Percentiles rank a stretch among this genome's conserved stretches.
Conservation (phyloP, 2,797 vertebrate species). For the Aulostomus chinensis region DNA sequence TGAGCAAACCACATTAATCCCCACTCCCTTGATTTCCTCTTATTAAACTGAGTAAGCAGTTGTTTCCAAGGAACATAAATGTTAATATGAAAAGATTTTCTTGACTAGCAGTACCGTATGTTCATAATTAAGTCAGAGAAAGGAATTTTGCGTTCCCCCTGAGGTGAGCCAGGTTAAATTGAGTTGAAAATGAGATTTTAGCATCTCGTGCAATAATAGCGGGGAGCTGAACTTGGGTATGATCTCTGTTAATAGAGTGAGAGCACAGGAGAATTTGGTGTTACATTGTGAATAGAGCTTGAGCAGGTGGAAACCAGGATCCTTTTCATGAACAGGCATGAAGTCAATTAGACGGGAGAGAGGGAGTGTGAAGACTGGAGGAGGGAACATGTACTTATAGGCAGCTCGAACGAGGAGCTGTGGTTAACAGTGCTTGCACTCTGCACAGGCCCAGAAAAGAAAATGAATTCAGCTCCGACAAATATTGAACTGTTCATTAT, state of each 20-base stretch:
- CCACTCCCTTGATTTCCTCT: too few relatives aligned
- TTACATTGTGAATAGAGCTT: constrained; percentile 78
- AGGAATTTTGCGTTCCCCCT: constrained; percentile 55
- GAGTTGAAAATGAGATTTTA: constrained; percentile 88
- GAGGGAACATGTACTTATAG: constrained; percentile 43
- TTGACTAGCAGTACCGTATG: constrained; percentile 25
- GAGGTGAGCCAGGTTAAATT: constrained; percentile 83
- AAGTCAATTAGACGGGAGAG: constrained; percentile 84
- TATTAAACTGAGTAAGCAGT: neutral
- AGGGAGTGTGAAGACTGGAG: constrained; percentile 70
- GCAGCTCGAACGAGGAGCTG: constrained; percentile 35
- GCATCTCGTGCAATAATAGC: constrained; percentile 82
- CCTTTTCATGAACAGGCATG: constrained; percentile 84
- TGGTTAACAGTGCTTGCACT: constrained; percentile 28
- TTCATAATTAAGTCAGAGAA: constrained; percentile 64
- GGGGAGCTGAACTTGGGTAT: constrained; percentile 79
- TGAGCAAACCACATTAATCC: too few relatives aligned
- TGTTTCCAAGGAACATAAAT: constrained; percentile 27
- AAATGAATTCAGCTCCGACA: neutral
- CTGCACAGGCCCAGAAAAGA: constrained; percentile 8
- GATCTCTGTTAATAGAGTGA: constrained; percentile 87
- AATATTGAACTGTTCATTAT: neutral
- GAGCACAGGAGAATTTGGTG: constrained; percentile 84
- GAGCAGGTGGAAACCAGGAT: constrained; percentile 82
- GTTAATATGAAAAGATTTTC: constrained; percentile 15